Conservation (phyloP, 2,113 vertebrate genomes). For the Rhabdornis inornatus region DNA sequence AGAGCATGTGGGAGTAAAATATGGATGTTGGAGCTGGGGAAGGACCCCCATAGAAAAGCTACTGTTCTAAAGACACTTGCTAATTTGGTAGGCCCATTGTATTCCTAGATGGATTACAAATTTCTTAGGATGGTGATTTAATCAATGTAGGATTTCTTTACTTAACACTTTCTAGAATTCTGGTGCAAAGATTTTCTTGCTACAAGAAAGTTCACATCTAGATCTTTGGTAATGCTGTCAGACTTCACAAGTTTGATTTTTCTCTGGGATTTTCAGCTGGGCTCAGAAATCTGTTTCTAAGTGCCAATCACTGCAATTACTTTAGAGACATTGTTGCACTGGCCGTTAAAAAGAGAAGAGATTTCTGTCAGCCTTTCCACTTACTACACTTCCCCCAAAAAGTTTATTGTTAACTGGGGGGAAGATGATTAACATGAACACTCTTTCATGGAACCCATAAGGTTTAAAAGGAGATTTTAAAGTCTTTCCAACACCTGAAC, state of each 20-base stretch:
- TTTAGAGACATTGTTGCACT: neutral
- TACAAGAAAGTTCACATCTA: neutral
- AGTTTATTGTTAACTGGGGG: neutral
- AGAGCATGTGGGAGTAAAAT: neutral
- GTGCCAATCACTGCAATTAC: neutral
- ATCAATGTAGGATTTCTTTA: neutral
- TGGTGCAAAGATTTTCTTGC: neutral
- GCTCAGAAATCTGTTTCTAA: neutral
- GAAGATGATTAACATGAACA: neutral
- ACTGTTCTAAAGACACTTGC: neutral
- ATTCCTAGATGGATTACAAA: neutral
- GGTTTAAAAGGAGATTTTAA: neutral
- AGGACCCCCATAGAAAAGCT: neutral
- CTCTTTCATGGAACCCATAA: neutral
- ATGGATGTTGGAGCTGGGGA: neutral
- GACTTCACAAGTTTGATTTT: neutral
- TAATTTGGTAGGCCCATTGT: neutral
- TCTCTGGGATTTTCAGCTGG: neutral
- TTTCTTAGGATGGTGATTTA: neutral
- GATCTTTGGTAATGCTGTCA: neutral
- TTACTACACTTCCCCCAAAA: accelerated
- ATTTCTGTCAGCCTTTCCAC: neutral
- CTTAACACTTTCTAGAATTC: neutral
- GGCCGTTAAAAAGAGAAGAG: neutral
- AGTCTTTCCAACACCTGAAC: neutral